phyloP scores from a whole-genome alignment of 2,797 vertebrate species.

The Triplophysa bombifrons region DNA sequence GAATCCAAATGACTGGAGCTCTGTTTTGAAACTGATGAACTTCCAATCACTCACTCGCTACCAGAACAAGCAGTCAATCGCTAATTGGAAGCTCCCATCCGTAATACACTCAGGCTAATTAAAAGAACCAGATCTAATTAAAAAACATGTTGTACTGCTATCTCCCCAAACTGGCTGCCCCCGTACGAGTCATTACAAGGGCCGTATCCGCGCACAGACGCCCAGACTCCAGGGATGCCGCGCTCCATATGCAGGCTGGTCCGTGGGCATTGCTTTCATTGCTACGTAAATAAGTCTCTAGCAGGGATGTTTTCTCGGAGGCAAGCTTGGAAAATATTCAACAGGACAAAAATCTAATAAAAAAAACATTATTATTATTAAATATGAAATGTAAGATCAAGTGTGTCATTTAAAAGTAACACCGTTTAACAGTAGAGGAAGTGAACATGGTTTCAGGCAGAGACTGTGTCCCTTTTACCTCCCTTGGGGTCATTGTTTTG shows the following conservation, averaged over 20 bases:
- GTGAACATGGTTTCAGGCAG: background rate
- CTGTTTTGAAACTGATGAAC: conserved; percentile 46
- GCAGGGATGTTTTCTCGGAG: background rate
- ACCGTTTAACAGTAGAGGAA: background rate
- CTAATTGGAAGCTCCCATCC: conserved; percentile 47
- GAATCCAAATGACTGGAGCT: conserved; percentile 33
- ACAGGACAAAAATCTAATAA: background rate
- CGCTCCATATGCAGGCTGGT: conserved; percentile 1
- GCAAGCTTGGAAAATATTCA: background rate
- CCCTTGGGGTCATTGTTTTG: background rate
- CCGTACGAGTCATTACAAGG: conserved; percentile 40
- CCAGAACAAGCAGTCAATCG: conserved; percentile 25
- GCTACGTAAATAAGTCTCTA: background rate
- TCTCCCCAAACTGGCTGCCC: conserved; percentile 1
- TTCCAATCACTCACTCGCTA: conserved; percentile 18
- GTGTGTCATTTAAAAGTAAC: background rate
- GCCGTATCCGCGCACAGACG: conserved; percentile 6
- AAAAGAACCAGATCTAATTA: conserved; percentile 46
- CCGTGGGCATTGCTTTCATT: conserved; percentile 23
- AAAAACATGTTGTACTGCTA: conserved; percentile 4
- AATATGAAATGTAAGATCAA: background rate
- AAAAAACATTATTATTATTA: background rate
- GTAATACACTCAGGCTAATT: conserved; percentile 51
- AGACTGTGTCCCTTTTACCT: background rate
- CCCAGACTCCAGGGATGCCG: background rate